phyloP scores from a whole-genome alignment of 2,888 invertebrate genomes.

The Mongoloraphidia duomilia region DNA sequence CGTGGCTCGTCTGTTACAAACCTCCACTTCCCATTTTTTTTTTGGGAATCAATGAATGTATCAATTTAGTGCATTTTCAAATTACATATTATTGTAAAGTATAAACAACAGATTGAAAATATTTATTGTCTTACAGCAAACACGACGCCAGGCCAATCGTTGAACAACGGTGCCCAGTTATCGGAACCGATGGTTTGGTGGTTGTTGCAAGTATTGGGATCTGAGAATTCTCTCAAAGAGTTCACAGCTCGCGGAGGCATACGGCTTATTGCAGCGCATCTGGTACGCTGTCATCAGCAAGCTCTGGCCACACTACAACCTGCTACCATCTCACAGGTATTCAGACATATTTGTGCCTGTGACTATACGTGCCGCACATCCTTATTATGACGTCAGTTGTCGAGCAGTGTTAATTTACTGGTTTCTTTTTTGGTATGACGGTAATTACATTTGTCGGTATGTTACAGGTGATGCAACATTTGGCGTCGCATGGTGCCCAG shows the following conservation, averaged over 20 bases:
- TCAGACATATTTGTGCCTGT: background rate
- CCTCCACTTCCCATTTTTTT: too few relatives aligned
- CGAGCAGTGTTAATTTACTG: conserved; percentile 19
- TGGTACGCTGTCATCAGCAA: conserved; percentile 57
- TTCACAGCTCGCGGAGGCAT: conserved; percentile 58
- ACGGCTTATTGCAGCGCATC: conserved; percentile 60
- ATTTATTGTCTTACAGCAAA: background rate
- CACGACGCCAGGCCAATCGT: conserved; percentile 12
- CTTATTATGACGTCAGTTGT: conserved; percentile 26
- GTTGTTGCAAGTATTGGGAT: conserved; percentile 64
- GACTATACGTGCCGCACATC: background rate
- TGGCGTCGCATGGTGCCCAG: conserved; percentile 31
- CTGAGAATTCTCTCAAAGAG: conserved; percentile 54
- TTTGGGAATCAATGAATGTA: too few relatives aligned
- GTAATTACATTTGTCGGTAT: conserved; percentile 19
- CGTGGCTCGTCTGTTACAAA: too few relatives aligned
- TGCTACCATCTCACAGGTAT: conserved; percentile 27
- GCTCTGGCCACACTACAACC: conserved; percentile 45
- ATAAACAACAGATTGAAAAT: background rate
- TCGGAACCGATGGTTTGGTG: conserved; percentile 81
- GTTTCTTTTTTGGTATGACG: background rate
- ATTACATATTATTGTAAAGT: too few relatives aligned
- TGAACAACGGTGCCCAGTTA: conserved; percentile 34
- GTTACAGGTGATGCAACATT: conserved; percentile 42
- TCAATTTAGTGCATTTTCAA: too few relatives aligned